Evolutionary conservation across 2,113 vertebrate genomes (phyloP).

Genomic region (Stigmatopora argus): DNA sequence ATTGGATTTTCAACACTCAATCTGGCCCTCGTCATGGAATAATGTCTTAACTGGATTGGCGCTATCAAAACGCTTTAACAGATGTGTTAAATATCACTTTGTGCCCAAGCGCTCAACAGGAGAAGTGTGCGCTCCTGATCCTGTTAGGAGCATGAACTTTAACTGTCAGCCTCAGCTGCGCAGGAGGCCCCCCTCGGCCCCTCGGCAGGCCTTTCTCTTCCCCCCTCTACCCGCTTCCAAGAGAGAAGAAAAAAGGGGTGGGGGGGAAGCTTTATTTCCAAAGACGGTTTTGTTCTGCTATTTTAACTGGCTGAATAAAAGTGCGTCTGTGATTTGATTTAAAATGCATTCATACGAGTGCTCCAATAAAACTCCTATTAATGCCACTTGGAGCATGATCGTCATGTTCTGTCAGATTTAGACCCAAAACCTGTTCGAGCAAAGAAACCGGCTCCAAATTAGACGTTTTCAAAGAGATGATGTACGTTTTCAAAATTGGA

Average conservation of each 20-base stretch:
- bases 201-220: conserved; percentile 58
- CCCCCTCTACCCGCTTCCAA: conserved; percentile 36
- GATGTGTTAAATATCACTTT: conserved; percentile 90
- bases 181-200: conserved; percentile 53
- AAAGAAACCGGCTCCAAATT: conserved; percentile 31
- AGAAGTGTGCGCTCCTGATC: conserved; percentile 89
- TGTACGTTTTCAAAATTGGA: neutral
- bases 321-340: conserved; percentile 95
- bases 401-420: conserved; percentile 63
- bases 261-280: conserved; percentile 86
- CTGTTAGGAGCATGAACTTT: conserved; percentile 94
- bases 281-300: conserved; percentile 86
- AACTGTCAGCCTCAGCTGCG: conserved; percentile 98
- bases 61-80: conserved; percentile 81
- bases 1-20: conserved; percentile 69
- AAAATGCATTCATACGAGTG: conserved; percentile 78
- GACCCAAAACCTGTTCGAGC: conserved; percentile 42
- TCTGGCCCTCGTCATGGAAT: conserved; percentile 71
- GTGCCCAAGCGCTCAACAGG: conserved; percentile 54
- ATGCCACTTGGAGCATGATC: conserved; percentile 52
- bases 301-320: conserved; percentile 86
- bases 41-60: conserved; percentile 73
- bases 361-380: conserved; percentile 67
- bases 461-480: neutral
- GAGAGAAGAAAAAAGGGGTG: conserved; percentile 53